Base-by-base conservation (phyloP, 2,888 invertebrate genomes). In the Myathropa florea region DNA sequence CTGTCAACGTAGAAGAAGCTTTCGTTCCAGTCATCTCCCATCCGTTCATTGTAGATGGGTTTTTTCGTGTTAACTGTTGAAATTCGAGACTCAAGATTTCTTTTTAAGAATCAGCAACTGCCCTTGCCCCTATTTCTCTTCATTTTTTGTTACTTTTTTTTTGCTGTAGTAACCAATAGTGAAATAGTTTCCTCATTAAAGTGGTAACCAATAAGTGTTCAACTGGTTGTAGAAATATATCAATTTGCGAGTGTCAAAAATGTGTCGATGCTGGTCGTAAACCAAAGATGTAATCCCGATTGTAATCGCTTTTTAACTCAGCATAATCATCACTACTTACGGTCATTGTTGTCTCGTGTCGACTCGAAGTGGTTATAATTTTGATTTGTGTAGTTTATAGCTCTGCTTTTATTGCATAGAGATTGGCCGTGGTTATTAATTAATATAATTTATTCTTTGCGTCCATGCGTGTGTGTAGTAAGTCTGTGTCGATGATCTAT, bases 271-370 rank as follows among this genome's bases (percentile, higher is more conserved):
- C 46, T 33, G 30, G 55, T 70, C 46, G 39, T 46, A 59, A 71
- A 53, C 39, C 33, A 36, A 82, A 77, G 64, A 85, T 85, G 85
- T 85, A 82, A 85, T 85, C 80, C 68, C 24, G 68, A 53, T 61
- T 36, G 28, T 30, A 68, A 70, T 55, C 57, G 72, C 67, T 57
- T 33, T n/a, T 65, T 61, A 67, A 53, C 53, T 61, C 61, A 65
- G 21, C 26, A 18, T 61, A 78, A 63, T 70, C 23, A 21, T 36
- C 21, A 18, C 63, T 30, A 80, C 64, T 61, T 39, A 21, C 39
- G 23, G 30, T 81, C 39, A 67, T 80, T 73, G 73, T 75, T 55
- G 61, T 73, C 67, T 73, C 60, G 79, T 67, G 59, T 39, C 33
- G 30, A 24, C 46, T 30, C 18, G 26, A 73, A 63, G 73, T 73